These are phyloP conservation scores for Drosophila austrosaltans DNA, from an alignment of 2,888 invertebrate species.

Conservation along the genomic window DNA sequence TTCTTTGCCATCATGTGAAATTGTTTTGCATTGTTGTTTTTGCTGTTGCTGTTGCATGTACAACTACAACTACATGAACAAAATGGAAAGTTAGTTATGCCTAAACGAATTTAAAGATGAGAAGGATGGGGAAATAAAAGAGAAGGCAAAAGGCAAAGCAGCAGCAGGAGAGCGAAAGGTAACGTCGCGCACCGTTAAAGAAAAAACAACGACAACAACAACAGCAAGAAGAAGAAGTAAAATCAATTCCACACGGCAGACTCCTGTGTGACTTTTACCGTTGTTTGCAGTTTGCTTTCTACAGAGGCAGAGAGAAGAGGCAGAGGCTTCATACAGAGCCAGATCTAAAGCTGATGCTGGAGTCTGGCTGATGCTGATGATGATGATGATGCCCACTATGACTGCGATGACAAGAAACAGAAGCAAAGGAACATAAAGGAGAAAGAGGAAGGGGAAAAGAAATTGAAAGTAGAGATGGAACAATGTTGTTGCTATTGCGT, in stretches of 20 bases:
- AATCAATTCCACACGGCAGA: slow-evolving; percentile 49
- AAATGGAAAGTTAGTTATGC: slow-evolving; percentile 43
- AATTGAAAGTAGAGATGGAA: slow-evolving; percentile 1
- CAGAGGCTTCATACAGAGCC: slow-evolving; percentile 16
- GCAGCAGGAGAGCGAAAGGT: slow-evolving; percentile 15
- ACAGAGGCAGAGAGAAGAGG: slow-evolving; percentile 16
- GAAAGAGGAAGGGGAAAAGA: neutral
- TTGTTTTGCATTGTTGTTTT: slow-evolving; percentile 40
- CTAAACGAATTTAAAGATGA: slow-evolving; percentile 38
- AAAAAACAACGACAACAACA: slow-evolving; percentile 20
- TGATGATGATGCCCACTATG: slow-evolving; percentile 30
- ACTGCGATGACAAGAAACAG: slow-evolving; percentile 18
- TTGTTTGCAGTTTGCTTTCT: slow-evolving; percentile 37
- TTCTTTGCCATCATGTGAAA: slow-evolving; percentile 40
- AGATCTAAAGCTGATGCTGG: slow-evolving; percentile 22
- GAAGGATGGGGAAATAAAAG: slow-evolving; percentile 6
- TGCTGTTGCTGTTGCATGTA: slow-evolving; percentile 48
- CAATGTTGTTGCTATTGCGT: slow-evolving; percentile 28
- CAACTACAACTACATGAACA: slow-evolving; percentile 27
- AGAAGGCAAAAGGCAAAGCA: neutral
- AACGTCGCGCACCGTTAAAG: slow-evolving; percentile 36
- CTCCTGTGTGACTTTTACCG: slow-evolving; percentile 31
- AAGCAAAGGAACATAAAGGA: neutral
- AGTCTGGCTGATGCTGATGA: slow-evolving; percentile 30
- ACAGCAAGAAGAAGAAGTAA: slow-evolving; percentile 32